Base-by-base conservation (phyloP, 1,140 invertebrate genomes). In the Acromyrmex charruanus region DNA sequence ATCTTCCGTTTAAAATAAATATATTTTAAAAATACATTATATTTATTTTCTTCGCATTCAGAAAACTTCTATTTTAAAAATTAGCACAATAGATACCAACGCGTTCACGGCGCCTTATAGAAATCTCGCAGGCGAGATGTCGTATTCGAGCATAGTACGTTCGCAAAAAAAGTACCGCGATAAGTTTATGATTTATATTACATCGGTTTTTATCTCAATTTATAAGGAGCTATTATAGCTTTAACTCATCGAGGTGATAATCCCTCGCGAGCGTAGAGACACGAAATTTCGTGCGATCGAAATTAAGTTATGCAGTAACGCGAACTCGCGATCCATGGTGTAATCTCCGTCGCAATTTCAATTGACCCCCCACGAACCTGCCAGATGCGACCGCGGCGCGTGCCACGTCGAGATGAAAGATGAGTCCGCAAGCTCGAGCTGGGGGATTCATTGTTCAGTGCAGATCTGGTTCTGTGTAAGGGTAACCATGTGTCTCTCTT, bases 331-430 rank as follows among this genome's bases (percentile, higher is more conserved):
- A 84, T 74, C 80, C 80, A 51, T 44, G 63, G 59, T 72, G 71
- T 86, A 68, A 79, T 77, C 87, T 86, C 66, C 86, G 58, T 74
- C 80, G 65, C 85, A 71, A 87, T 89, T 79, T 81, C 88, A 85
- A 89, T 89, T 88, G 88, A 86, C 77, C 84, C 82, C 87, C 82
- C 58, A 61, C 84, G 88, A 90, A 87, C 71, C 89, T 90, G 92
- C 92, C 94, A 94, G 93, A 94, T 94, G 94, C 90, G 92, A 92
- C 92, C 91, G 88, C 89, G 93, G 89, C 93, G 93, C 93, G 93
- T 94, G 93, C 93, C 93, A 90, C 91, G 91, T 91, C 91, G 91
- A 92, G 91, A 93, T 94, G 93, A 94, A 94, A 94, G 92, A 94
- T 94, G 94, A 93, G 89, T 92, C 89, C 85, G 87, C 89, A 87